Percentiles rank a stretch among this genome's conserved stretches.
Conservation (phyloP, 30 jellyfish, hydroid and myxozoan species). For the Sanderia malayensis region DNA sequence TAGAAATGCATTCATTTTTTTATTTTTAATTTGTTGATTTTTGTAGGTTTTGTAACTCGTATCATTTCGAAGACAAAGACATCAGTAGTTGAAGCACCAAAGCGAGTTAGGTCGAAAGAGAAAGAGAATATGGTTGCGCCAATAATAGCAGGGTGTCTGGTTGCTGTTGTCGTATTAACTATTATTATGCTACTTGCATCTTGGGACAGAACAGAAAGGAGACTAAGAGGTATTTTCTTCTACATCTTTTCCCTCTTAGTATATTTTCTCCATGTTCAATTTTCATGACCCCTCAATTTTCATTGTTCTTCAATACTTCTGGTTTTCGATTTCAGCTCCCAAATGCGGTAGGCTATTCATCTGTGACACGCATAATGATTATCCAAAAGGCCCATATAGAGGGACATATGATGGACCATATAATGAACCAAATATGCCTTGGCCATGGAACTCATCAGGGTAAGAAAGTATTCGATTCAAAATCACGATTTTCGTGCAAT, state of each 20-base stretch:
- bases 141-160: constrained; percentile 67
- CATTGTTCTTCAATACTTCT: too few relatives aligned
- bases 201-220: constrained; percentile 83
- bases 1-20: too few relatives aligned
- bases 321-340: constrained; percentile 53
- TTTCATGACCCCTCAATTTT: too few relatives aligned
- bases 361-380: constrained; percentile 54
- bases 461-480: too few relatives aligned
- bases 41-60: constrained; percentile 35
- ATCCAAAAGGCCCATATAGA: constrained; percentile 42
- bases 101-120: constrained; percentile 11
- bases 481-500: too few relatives aligned
- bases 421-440: constrained; percentile 85
- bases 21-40: too few relatives aligned
- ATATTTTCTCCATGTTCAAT: too few relatives aligned
- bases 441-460: constrained; percentile 96
- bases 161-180: constrained; percentile 56
- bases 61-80: background rate
- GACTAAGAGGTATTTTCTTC: constrained; percentile 63
- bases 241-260: too few relatives aligned
- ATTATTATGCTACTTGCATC: constrained; percentile 82
- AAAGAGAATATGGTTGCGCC: constrained; percentile 69
- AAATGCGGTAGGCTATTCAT: constrained; percentile 60
- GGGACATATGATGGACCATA: constrained; percentile 87
- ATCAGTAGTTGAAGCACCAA: background rate